A percentile compares a stretch with the other conserved stretches of the same genome.
These are phyloP conservation scores for Allacma fusca DNA, from an alignment of 2,888 invertebrate genomes.

Conservation along the genomic window DNA sequence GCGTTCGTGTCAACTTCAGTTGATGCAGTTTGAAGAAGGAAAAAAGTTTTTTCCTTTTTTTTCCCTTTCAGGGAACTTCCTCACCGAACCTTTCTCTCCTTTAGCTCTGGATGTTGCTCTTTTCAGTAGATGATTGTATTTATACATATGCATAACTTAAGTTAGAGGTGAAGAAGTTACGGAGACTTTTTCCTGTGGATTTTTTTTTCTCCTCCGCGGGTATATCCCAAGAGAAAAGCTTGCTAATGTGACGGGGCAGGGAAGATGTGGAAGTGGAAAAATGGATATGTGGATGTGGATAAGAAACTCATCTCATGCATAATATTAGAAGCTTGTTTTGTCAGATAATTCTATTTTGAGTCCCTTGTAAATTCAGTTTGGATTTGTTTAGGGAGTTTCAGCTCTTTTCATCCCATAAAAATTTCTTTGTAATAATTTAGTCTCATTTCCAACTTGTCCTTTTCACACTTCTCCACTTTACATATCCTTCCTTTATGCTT, in stretches of 20 bases:
- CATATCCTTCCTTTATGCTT: too few species aligned
- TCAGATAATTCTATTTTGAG: neutral
- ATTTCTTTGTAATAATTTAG: too few species aligned
- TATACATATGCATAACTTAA: constrained; percentile 26
- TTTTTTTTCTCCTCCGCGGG: constrained; percentile 41
- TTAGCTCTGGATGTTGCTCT: neutral
- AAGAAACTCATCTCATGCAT: constrained; percentile 48
- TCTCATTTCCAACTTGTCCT: too few species aligned
- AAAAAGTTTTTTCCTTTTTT: constrained; percentile 30
- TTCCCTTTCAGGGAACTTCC: constrained; percentile 9
- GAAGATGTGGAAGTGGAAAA: constrained; percentile 1
- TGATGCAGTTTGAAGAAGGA: constrained; percentile 35
- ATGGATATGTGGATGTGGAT: neutral
- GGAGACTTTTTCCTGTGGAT: neutral
- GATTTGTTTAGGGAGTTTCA: too few species aligned
- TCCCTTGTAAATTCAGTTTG: neutral
- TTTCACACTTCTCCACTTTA: too few species aligned
- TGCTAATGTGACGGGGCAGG: constrained; percentile 21
- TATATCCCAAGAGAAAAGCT: constrained; percentile 22
- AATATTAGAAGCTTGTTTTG: constrained; percentile 42
- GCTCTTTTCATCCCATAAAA: too few species aligned
- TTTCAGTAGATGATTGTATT: neutral
- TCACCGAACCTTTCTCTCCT: neutral
- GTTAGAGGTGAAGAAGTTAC: constrained; percentile 40
- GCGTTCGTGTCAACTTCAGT: constrained; percentile 36